Percentiles rank a stretch among this genome's conserved stretches.
phyloP scores from a whole-genome alignment of 1,140 invertebrate species.

The Lethrus apterus region DNA sequence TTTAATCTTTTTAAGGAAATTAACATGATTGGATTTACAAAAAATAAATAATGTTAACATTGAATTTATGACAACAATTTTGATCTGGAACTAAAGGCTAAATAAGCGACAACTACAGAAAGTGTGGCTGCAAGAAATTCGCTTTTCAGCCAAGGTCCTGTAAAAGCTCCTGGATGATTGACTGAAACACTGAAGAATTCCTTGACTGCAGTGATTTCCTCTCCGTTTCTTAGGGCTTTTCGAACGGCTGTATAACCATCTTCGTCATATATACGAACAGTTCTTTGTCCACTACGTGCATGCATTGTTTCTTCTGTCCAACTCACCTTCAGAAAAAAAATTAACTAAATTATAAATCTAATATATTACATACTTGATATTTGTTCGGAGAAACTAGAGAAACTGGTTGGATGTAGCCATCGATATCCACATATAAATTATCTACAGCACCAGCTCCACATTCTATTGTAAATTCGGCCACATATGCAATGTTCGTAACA shows the following conservation, averaged over 20 bases:
- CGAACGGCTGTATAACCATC: conserved; percentile 79
- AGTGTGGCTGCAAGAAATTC: conserved; percentile 79
- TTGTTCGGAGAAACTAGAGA: conserved; percentile 66
- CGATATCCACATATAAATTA: conserved; percentile 78
- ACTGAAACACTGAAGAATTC: conserved; percentile 69
- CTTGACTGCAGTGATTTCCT: conserved; percentile 59
- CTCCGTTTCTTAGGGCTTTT: conserved; percentile 63
- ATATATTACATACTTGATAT: conserved; percentile 60
- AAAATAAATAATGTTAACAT: conserved; percentile 17
- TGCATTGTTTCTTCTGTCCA: conserved; percentile 83
- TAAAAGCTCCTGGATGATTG: conserved; percentile 79
- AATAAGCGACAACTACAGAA: conserved; percentile 74
- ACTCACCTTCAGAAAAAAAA: conserved; percentile 60
- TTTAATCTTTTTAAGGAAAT: too few relatives aligned
- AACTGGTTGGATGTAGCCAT: conserved; percentile 69
- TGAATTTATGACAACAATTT: conserved; percentile 50
- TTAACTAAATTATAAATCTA: not conserved
- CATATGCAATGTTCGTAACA: conserved; percentile 73
- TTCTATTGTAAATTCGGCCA: conserved; percentile 65
- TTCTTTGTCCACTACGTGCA: conserved; percentile 68
- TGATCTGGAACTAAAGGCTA: conserved; percentile 76
- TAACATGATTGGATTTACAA: too few relatives aligned
- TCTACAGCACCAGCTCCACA: conserved; percentile 57
- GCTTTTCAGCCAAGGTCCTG: conserved; percentile 85
- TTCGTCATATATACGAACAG: conserved; percentile 81